Conservation (phyloP, 2,113 vertebrate genomes). For the Saguinus imperator region DNA sequence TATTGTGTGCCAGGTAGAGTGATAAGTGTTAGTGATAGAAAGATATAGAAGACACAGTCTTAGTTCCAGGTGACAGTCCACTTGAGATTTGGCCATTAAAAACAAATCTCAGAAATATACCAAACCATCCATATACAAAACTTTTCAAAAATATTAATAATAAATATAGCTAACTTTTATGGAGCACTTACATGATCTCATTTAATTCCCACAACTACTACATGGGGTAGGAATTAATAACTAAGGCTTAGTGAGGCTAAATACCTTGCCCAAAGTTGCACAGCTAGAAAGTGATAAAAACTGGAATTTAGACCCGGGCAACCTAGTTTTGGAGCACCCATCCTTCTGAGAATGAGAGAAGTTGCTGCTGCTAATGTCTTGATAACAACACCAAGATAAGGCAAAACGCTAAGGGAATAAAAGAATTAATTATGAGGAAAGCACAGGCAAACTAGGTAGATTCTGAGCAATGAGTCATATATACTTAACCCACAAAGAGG, state of each 20-base stretch:
- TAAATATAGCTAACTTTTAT: neutral
- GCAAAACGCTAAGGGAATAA: slow-evolving; percentile 5
- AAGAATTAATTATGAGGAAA: neutral
- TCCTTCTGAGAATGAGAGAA: neutral
- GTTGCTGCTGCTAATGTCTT: neutral
- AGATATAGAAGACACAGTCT: neutral
- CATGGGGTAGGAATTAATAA: slow-evolving; percentile 24
- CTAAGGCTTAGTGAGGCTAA: neutral
- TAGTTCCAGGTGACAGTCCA: neutral
- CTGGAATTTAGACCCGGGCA: neutral
- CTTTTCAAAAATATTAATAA: neutral
- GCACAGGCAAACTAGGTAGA: slow-evolving; percentile 9
- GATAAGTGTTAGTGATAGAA: neutral
- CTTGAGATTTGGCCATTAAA: neutral
- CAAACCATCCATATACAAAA: neutral
- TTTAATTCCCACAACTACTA: neutral
- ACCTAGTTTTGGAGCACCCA: neutral
- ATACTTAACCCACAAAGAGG: neutral
- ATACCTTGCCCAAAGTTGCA: neutral
- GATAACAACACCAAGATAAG: neutral
- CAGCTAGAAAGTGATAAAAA: neutral
- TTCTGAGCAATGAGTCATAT: slow-evolving; percentile 22
- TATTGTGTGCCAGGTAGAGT: neutral
- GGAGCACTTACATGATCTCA: neutral
- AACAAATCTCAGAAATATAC: neutral